These are phyloP conservation scores for Gastrophryne carolinensis DNA, from an alignment of 2,797 vertebrate genomes.

Conservation along the genomic window DNA sequence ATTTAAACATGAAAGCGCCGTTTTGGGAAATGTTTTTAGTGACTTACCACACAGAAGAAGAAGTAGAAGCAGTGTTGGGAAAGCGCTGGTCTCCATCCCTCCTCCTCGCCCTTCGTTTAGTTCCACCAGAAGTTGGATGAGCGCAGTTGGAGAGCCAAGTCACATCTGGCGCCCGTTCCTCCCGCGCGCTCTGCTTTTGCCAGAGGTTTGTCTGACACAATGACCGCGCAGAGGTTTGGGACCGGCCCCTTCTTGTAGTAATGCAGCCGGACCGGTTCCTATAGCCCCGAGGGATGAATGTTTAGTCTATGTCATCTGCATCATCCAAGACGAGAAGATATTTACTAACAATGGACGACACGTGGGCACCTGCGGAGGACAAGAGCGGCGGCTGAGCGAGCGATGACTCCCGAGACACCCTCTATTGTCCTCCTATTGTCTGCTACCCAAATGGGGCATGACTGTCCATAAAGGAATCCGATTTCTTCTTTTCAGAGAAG, in stretches of 20 bases:
- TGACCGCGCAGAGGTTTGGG: not conserved
- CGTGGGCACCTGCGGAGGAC: not conserved
- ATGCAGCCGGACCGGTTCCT: constrained; percentile 3
- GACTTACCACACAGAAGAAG: not conserved
- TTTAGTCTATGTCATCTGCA: not conserved
- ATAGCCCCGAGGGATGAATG: not conserved
- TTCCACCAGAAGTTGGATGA: too few species aligned
- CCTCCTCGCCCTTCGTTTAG: not conserved
- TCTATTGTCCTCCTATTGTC: not conserved
- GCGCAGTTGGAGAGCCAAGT: too few species aligned
- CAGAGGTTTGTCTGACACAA: not conserved
- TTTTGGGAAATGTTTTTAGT: too few species aligned
- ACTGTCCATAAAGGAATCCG: not conserved
- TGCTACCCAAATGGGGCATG: not conserved
- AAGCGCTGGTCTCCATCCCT: not conserved
- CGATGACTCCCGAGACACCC: not conserved
- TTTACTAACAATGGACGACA: constrained; percentile 10
- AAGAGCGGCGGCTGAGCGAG: not conserved
- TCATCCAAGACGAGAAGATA: not conserved
- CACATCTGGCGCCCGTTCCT: too few species aligned
- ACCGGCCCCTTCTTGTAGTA: not conserved
- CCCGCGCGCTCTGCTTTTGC: too few species aligned
- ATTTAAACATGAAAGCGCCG: too few species aligned
- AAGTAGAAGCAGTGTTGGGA: not conserved
- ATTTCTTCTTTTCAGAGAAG: not conserved